Evolutionary conservation across 1,140 invertebrate species (phyloP).

Genomic region (Myzus persicae): DNA sequence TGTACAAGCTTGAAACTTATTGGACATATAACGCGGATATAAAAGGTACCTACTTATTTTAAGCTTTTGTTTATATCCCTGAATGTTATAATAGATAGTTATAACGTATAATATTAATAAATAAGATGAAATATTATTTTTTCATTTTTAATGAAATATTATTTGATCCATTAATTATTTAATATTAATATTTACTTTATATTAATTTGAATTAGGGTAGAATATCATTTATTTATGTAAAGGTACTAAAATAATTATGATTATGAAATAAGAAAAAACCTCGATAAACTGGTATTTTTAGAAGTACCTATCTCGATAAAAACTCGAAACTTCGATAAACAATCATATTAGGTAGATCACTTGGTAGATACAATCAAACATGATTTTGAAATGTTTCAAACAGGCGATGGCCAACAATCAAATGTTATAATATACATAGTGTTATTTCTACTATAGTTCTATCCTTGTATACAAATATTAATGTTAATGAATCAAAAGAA

Average conservation of each 20-base stretch:
- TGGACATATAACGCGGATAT: background rate
- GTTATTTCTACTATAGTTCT: background rate
- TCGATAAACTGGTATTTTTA: conserved; percentile 13
- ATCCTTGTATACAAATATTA: background rate
- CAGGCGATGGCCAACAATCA: background rate
- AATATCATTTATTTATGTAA: background rate
- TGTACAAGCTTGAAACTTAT: background rate
- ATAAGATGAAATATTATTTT: background rate
- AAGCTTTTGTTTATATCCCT: background rate
- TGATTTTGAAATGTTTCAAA: background rate
- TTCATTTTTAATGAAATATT: background rate
- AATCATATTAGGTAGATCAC: background rate
- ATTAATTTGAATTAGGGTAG: background rate
- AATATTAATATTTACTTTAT: background rate
- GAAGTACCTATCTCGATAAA: background rate
- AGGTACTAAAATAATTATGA: background rate
- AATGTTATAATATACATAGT: background rate
- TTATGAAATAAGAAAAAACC: background rate
- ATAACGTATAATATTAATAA: background rate
- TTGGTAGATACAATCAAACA: background rate
- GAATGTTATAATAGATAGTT: background rate
- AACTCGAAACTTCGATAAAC: too few species aligned
- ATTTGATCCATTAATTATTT: background rate
- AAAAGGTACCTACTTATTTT: background rate
- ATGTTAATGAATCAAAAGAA: background rate